Evolutionary conservation across 1,140 invertebrate genomes (phyloP).

Genomic region (Drosophila arawakana): DNA sequence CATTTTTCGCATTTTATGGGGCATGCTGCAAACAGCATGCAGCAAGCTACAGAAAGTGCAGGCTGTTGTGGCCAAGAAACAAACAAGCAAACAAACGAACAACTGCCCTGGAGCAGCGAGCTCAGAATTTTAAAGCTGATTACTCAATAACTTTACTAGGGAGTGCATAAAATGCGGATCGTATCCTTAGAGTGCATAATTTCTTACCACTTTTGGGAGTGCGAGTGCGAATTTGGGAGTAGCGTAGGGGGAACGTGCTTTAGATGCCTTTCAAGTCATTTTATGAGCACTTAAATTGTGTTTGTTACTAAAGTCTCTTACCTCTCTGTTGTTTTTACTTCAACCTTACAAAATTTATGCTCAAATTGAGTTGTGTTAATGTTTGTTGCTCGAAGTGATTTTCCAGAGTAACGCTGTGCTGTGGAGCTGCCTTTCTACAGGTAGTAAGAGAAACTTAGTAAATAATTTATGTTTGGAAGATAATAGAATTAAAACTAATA

Average conservation of each 20-base stretch:
- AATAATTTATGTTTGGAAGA: conserved; percentile 71
- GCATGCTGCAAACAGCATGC: conserved; percentile 25
- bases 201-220: conserved; percentile 33
- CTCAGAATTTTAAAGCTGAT: conserved; percentile 76
- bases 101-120: conserved; percentile 29
- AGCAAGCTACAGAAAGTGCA: conserved; percentile 26
- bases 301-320: conserved; percentile 74
- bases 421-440: conserved; percentile 47
- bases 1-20: conserved; percentile 78
- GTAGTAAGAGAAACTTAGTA: conserved; percentile 65
- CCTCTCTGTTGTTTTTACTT: conserved; percentile 55
- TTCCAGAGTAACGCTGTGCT: conserved; percentile 41
- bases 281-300: conserved; percentile 80
- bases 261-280: conserved; percentile 61
- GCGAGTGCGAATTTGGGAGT: neutral
- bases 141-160: conserved; percentile 78
- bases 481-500: conserved; percentile 63
- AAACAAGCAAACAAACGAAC: conserved; percentile 63
- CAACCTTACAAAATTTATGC: conserved; percentile 69
- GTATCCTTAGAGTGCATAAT: conserved; percentile 77
- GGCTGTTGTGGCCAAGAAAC: conserved; percentile 54
- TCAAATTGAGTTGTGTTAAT: conserved; percentile 74
- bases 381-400: conserved; percentile 61
- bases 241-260: conserved; percentile 24
- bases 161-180: conserved; percentile 75